Base-by-base conservation (phyloP, 2,113 vertebrate species). In the Cavia porcellus region DNA sequence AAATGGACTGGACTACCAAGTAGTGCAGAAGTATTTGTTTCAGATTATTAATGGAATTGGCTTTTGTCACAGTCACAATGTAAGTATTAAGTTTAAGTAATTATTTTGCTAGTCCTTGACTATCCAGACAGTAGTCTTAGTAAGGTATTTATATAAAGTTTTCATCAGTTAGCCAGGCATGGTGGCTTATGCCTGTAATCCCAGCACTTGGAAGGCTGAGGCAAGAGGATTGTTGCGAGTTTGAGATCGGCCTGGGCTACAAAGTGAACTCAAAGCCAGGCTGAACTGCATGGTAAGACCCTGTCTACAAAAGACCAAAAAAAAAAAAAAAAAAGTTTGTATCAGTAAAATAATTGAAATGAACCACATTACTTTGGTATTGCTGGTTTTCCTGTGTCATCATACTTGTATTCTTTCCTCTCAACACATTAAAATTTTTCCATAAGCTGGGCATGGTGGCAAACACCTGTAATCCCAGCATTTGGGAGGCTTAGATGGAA, bases 41-140 rank as follows among this genome's bases (percentile, higher is more conserved):
- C 99, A 99, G 98, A 99, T 99, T 92, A 98, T 99, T 89, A 99
- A 98, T 93, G 99, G 99, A 86, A 98, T 99, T 61, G 98, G 98
- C 12, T 99, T 99, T 98, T 99, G 99, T 96, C 99, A 99, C 97
- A 99, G 98, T 93, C 99, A 99, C 64, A 99, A 99, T 28, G 99
- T 99, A 98, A 99, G 99, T 99, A 97, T 66, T 42, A 30, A 12
- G 9, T 89, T 94, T 95, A 93, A 96, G 81, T 83, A 72, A 85
- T 89, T 88, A 79, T 83, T 64, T 97, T 91, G 38, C 28, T 30
- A 95, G 19, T 83, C 20, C 38, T 96, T 89, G 20, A 93, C 66
- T 91, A 45, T 77, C 35, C 30, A 91, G 61, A 79, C 64, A 64
- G 1, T 7, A 91, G n/a, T 95, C 32, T 81, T 92, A 87, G 50